These are phyloP conservation scores for Thamnophis sirtalis DNA, from an alignment of 2,113 vertebrate species.

Conservation along the genomic window DNA sequence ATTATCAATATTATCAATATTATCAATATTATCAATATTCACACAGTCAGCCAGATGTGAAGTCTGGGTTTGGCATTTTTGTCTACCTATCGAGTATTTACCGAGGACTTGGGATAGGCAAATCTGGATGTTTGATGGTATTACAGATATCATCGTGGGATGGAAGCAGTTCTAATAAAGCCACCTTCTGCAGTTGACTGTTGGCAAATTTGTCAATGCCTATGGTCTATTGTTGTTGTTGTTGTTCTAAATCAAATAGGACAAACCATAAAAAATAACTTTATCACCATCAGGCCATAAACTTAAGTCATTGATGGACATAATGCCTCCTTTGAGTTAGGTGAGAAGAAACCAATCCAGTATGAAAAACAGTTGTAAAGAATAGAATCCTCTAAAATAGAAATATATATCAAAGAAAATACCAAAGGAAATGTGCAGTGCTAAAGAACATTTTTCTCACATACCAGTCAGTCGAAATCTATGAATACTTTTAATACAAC, in stretches of 20 bases:
- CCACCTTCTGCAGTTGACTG: no score
- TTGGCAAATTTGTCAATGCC: no score
- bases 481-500: neutral
- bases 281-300: neutral
- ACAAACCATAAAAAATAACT: slow-evolving; percentile 17
- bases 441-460: neutral
- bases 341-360: neutral
- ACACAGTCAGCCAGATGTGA: no score
- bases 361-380: neutral
- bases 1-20: no score
- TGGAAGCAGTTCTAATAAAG: no score
- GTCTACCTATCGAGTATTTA: no score
- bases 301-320: neutral
- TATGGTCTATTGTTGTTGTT: no score
- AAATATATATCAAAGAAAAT: neutral
- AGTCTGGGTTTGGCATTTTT: no score
- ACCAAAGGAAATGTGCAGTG: neutral
- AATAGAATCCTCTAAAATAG: neutral
- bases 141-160: no score
- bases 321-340: neutral
- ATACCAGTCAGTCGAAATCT: neutral
- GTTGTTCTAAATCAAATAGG: neutral
- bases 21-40: no score
- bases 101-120: no score
- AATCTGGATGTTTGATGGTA: no score